Base-by-base conservation (phyloP, 2,888 invertebrate species). In the Drosophila mercatorum region DNA sequence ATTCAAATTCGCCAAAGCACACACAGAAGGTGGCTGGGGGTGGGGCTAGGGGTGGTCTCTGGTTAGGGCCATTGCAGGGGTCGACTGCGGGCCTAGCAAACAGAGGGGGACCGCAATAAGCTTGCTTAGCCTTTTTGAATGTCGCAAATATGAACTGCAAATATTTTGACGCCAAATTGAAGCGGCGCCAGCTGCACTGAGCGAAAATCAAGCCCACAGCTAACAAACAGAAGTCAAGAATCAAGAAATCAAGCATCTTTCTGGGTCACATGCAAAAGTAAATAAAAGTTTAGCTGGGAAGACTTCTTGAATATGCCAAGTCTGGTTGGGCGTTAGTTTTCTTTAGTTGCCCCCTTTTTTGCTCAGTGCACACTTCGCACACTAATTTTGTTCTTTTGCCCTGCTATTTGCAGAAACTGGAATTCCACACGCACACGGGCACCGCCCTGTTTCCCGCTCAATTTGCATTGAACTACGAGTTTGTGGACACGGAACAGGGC, bases 391-490 rank as follows among this genome's bases (percentile, higher is more conserved):
- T 43, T 41, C 28, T 49, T 46, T 10, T 28, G 38, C 44, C 47
- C 55, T 58, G 55, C 36, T 57, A 66, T 68, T 91, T 91, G 17
- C 93, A 87, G 93, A 93, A 93, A 92, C 89, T 93, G 68, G 94
- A 94, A 89, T 95, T 95, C 92, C 93, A 94, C 93, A 93, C 95
- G 69, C 93, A 95, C 92, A 94, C 95, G 57, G 96, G 97, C 41
- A 97, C 97, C 2, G 97, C 97, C 2, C 94, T 97, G 14, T 96
- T 97, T 87, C 97, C 96, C 5, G 95, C 96, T 3, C 94, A 94
- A 10, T 96, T 96, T 91, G 93, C 95, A 60, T 91, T 96, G 55
- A 96, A 96, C 84, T 97, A 97, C 92, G 97, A 97, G 92, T 97
- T 97, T 91, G 95, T 97, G 28, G 97, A 97, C 90, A 97, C 97